Evolutionary conservation across 1,140 invertebrate species (phyloP), one percentile per base, ranked within the genome.

Genomic region (Drosophila athabasca): DNA sequence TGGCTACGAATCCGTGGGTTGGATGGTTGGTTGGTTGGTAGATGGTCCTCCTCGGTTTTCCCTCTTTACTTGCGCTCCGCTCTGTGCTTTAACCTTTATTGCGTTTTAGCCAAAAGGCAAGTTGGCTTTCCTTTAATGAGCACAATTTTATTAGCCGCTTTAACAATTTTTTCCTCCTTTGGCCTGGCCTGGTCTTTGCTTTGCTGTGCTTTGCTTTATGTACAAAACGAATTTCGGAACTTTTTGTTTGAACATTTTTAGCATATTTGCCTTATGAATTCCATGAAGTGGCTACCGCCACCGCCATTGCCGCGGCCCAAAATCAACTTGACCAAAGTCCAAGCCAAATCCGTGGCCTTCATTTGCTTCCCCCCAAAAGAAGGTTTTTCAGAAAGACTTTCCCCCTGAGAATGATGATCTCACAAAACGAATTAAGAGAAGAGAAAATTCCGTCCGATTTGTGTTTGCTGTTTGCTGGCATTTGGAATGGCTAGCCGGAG

Each of bases 91-190:
- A 87, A 85, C 82, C 82, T 85, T 82, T 87, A 85, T 85, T 78
- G 65, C 70, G 55, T 71, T 78, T 71, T 71, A 70, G 78, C 78
- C 74, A 51, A 71, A 46, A 78, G 82, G 82, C 82, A 69, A 66
- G 9, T 81, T 78, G 82, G 73, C 74, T 87, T 77, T 81, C 73
- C 81, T 88, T 87, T 87, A 87, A 87, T 87, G 82, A 87, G 82
- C 66, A 43, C 68, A 78, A 81, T 87, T 85, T 87, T 87, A 85
- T 85, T 85, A 85, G 69, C 68, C 71, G 77, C 69, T 75, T 81
- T 87, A 78, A 68, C 64, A 71, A 79, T 68, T 62, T 52, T 60
- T 76, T 46, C 39, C 13, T 46, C 35, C 39, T 31, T 26, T 54
- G 11, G 48, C 24, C 22, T 0, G 3, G 43, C 54, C 22, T 17